Base-by-base conservation (phyloP, 2,888 invertebrate genomes). In the Drosophila nr. perissopoda region DNA sequence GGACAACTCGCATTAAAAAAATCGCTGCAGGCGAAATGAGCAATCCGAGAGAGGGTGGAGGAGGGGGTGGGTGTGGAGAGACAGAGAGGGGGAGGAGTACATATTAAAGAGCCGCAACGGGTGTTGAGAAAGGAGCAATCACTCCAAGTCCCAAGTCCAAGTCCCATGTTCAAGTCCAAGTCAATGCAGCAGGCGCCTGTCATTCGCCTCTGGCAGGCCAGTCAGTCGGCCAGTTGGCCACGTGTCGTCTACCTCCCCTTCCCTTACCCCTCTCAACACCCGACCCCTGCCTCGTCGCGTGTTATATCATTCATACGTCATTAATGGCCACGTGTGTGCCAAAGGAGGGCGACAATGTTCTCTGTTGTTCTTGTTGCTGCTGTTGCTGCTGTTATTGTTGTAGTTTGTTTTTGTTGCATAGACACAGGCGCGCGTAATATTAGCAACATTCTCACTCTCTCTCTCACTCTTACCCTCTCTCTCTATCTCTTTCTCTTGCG, bases 281-380 rank as follows among this genome's bases (percentile, higher is more conserved):
- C 16, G 8, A 25, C 27, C 48, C 36, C 16, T 40, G 34, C 25
- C 11, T 1, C 57, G 85, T 93, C 93, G 93, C 93, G 93, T 93
- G 93, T 93, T 93, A 93, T 91, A 93, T 93, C 93, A 93, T 93
- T 93, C 93, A 93, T 93, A 93, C 92, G 93, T 93, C 93, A 93
- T 93, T 93, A 93, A 89, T 89, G 88, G 92, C 81, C 93, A 93
- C 93, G 93, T 93, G 93, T 91, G 79, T 81, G 70, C 31, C 4
- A 16, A 46, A 57, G 31, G 21, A 76, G 76, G 82, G 58, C 75
- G 62, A 48, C 64, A 82, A 60, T 53, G 40, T 54, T 42, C 49
- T n/a, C 33, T 4, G 33, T 25, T 46, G 46, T 25, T 16, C 40
- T 25, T 16, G 16, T 46, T 46, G 46, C n/a, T 40, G 38, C 11